These are phyloP conservation scores for Oncorhynchus nerka DNA, from an alignment of 2,113 vertebrate species.

Conservation along the genomic window DNA sequence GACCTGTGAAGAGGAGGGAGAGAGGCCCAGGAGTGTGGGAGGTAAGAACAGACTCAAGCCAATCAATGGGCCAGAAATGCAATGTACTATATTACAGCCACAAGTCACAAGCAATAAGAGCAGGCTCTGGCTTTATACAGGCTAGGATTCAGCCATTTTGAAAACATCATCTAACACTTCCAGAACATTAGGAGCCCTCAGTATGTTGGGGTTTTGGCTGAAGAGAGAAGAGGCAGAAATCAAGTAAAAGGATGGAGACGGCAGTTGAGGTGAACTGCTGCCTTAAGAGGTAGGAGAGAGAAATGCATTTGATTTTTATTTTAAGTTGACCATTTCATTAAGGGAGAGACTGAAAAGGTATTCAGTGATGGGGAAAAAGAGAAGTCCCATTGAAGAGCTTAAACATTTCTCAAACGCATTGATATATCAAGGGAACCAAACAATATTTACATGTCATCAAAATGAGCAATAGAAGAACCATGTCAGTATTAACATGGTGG, in stretches of 20 bases:
- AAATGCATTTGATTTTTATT: neutral
- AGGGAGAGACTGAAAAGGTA: neutral
- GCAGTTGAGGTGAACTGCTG: neutral
- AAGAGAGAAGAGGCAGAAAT: neutral
- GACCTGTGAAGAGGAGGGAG: slow-evolving; percentile 73
- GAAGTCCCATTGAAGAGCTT: neutral
- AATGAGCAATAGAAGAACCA: neutral
- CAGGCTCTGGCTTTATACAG: neutral
- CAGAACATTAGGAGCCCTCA: neutral
- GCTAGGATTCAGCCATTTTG: neutral
- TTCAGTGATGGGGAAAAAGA: neutral
- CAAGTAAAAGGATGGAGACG: neutral
- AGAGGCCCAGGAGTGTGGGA: neutral
- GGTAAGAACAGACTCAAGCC: neutral
- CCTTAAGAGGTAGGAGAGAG: neutral
- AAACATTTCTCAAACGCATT: neutral
- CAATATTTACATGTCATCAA: neutral
- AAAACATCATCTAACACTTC: neutral
- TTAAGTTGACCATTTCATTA: neutral
- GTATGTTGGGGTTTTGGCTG: neutral
- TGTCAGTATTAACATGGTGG: neutral
- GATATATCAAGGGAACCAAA: neutral
- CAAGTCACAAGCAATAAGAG: neutral
- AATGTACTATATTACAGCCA: neutral
- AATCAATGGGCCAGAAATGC: neutral